Evolutionary conservation across 2,888 invertebrate species (phyloP), one percentile per base, ranked within the genome.

Genomic region (Plebejus melissa): DNA sequence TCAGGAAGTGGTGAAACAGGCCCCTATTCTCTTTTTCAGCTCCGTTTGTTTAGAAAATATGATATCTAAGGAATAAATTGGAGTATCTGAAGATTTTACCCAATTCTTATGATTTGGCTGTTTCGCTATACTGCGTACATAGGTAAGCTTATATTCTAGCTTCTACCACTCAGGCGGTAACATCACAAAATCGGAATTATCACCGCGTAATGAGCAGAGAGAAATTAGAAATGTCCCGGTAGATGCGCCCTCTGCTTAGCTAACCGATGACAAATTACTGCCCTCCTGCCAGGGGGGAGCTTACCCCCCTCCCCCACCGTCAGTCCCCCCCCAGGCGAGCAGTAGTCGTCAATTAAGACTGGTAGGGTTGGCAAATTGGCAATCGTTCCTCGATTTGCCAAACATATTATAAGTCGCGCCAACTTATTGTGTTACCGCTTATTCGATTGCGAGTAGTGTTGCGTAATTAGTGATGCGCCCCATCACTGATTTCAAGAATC

Each of bases 211-310:
- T 90, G 89, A 90, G 88, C 86, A 86, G 87, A 84, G 86, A 32
- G 65, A 65, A 65, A 65, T 65, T 90, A 88, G 87, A 87, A 88
- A 91, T 89, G 90, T 90, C 91, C 90, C 92, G 92, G 91, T 87
- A 82, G 85, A 80, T 83, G 86, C 87, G 83, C 83, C 85, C 86
- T 85, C 86, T 88, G 87, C 88, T 89, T 89, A 90, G 90, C 88
- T 89, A 90, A 89, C 91, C 90, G 90, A 92, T 93, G 93, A 92
- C 91, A 93, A 93, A 93, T 93, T 93, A 91, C 90, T 88, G 89
- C 54, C 54, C 88, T 86, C 86, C 86, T 87, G 87, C 54, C 54
- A 16, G 46, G 46, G 46, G 46, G 46, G 46, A 46, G 54, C 54
- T 16, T 54, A 54, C 86, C 85, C 87, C 86, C 85, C 83, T 28